A percentile compares a stretch with the other conserved stretches of the same genome.
Conservation (phyloP, 2,797 vertebrate genomes). For the Leontocebus nigricollis region DNA sequence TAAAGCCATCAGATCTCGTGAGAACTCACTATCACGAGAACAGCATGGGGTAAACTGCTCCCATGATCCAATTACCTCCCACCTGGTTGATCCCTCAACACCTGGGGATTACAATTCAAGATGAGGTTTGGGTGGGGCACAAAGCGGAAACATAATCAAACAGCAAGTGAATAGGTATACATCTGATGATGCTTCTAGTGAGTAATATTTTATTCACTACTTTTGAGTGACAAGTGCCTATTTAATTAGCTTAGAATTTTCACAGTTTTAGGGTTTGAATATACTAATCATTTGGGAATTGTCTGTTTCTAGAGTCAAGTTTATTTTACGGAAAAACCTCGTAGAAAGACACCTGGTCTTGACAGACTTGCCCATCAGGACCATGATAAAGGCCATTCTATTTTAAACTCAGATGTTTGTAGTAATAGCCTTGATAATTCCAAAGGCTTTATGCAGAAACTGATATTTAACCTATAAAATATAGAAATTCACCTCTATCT, state of each 20-base stretch:
- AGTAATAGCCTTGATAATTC: background rate
- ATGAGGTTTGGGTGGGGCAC: background rate
- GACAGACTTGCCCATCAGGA: background rate
- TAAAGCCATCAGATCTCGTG: background rate
- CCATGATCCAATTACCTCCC: background rate
- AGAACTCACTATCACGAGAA: background rate
- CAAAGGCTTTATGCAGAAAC: background rate
- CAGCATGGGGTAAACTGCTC: background rate
- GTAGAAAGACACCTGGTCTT: background rate
- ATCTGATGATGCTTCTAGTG: background rate
- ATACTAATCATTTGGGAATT: background rate
- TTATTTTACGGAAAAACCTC: background rate
- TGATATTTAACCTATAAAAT: background rate
- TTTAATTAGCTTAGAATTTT: constrained; percentile 7
- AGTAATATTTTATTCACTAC: background rate
- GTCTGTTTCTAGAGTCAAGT: background rate
- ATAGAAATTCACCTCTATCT: background rate
- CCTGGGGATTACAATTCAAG: background rate
- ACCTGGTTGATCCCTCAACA: background rate
- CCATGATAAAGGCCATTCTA: background rate
- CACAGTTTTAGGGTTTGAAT: background rate
- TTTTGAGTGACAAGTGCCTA: background rate
- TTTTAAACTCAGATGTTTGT: constrained; percentile 21
- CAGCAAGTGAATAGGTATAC: background rate
- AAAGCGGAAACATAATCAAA: background rate